Evolutionary conservation across 2,797 vertebrate genomes (phyloP).

Genomic region (Rhynchonycteris naso): DNA sequence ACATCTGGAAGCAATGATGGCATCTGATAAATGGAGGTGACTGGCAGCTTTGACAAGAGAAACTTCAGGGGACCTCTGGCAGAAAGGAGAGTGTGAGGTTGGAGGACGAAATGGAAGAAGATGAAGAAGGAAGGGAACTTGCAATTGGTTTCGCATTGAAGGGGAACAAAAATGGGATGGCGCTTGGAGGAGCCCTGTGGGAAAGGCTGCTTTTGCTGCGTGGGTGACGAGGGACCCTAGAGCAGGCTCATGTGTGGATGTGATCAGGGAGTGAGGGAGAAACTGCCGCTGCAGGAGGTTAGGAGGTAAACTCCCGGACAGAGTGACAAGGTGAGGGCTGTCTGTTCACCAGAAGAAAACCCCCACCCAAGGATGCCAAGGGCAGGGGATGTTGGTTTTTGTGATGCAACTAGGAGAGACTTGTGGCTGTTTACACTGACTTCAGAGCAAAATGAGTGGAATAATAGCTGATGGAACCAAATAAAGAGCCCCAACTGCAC

Average conservation of each 20-base stretch:
- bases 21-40: not conserved
- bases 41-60: not conserved
- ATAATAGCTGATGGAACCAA: not conserved
- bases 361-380: not conserved
- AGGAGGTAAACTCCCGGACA: not conserved
- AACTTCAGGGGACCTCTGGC: not conserved
- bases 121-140: not conserved
- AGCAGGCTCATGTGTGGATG: not conserved
- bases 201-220: not conserved
- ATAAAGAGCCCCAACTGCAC: not conserved
- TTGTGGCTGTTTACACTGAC: not conserved
- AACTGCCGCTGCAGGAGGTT: not conserved
- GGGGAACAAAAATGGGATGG: not conserved
- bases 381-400: not conserved
- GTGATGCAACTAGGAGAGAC: not conserved
- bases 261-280: not conserved
- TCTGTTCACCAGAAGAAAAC: not conserved
- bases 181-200: accelerated
- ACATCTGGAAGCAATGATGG: not conserved
- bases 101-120: not conserved
- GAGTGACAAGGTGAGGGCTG: not conserved
- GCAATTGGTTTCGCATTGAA: not conserved
- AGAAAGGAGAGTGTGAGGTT: not conserved
- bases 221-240: not conserved
- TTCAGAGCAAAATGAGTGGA: not conserved